phyloP scores from a whole-genome alignment of 64 coral and sea anemone genomes.

The Dendronephthya gigantea region DNA sequence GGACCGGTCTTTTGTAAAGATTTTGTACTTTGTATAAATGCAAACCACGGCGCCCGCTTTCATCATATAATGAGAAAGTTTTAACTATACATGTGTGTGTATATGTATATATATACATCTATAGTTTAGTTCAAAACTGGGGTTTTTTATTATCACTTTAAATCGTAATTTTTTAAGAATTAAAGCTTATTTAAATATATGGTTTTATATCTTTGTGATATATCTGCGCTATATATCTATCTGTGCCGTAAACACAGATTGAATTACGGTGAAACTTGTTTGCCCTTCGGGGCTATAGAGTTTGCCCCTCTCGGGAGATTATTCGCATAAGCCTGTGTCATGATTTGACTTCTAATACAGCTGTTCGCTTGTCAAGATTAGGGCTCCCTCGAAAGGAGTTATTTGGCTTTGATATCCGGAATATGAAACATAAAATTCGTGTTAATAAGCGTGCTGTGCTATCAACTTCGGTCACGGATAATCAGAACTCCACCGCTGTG shows the following conservation, averaged over 20 bases:
- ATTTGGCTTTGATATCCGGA: neutral
- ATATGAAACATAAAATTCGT: neutral
- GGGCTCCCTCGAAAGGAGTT: neutral
- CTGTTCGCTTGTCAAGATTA: neutral
- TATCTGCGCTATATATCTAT: neutral
- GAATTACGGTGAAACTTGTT: neutral
- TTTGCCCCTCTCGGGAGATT: neutral
- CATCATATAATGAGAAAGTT: neutral
- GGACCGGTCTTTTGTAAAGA: neutral
- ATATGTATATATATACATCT: neutral
- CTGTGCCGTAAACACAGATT: neutral
- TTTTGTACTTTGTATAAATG: neutral
- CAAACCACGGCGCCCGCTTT: neutral
- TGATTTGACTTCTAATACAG: neutral
- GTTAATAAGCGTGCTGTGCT: neutral
- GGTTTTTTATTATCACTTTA: neutral
- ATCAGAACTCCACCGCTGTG: neutral
- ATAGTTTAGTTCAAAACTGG: conserved; percentile 7
- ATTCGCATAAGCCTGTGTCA: neutral
- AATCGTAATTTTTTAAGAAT: conserved; percentile 1
- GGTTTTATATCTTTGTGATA: neutral
- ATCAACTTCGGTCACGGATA: neutral
- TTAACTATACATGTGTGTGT: too few species aligned
- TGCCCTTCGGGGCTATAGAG: neutral
- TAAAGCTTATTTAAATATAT: neutral